phyloP scores from a whole-genome alignment of 2,797 vertebrate species.

The Argya squamiceps region DNA sequence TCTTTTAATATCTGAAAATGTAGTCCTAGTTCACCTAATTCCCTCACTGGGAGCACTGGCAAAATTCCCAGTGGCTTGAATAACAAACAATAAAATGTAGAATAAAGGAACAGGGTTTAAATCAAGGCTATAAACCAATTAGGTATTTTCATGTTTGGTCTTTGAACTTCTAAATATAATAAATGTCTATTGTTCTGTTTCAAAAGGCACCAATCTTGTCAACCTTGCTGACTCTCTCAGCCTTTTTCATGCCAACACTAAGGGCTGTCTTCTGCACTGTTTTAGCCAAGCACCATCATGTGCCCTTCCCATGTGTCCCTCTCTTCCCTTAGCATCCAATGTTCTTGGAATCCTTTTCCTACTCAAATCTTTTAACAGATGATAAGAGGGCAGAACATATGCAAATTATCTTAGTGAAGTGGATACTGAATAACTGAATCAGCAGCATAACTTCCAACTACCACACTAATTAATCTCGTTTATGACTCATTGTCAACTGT shows the following conservation, averaged over 20 bases:
- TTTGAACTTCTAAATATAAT: constrained; percentile 25
- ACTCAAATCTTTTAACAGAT: constrained; percentile 17
- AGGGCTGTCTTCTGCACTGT: neutral
- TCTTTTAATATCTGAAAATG: constrained; percentile 1
- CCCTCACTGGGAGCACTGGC: neutral
- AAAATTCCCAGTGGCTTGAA: constrained; percentile 3
- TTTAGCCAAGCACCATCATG: neutral
- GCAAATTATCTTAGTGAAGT: constrained; percentile 38
- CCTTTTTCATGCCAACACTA: neutral
- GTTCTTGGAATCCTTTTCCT: neutral
- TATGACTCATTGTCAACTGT: constrained; percentile 49
- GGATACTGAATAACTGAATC: constrained; percentile 54
- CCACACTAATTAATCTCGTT: constrained; percentile 45
- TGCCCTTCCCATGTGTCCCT: neutral
- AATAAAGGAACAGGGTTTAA: neutral
- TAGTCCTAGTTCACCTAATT: neutral
- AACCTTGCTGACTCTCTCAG: neutral
- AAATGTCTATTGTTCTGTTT: neutral
- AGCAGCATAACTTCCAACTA: constrained; percentile 28
- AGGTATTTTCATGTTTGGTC: neutral
- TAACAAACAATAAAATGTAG: neutral
- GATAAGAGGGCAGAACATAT: constrained; percentile 28
- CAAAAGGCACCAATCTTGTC: neutral
- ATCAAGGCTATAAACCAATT: neutral
- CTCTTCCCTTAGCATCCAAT: neutral